Percentiles rank a stretch among this genome's conserved stretches.
These are phyloP conservation scores for Thunnus maccoyii DNA, from an alignment of 2,113 vertebrate genomes.

Conservation along the genomic window DNA sequence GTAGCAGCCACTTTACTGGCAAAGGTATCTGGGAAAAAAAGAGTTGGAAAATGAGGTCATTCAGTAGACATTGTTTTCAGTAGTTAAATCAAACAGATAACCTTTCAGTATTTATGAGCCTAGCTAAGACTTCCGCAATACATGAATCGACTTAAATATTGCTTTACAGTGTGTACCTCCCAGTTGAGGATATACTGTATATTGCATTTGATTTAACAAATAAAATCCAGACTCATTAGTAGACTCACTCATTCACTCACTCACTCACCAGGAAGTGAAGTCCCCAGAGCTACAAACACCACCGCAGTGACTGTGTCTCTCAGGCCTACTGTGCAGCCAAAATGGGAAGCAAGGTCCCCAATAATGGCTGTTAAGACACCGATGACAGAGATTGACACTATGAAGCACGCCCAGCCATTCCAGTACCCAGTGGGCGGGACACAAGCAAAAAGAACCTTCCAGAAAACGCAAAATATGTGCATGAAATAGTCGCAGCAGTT, in stretches of 20 bases:
- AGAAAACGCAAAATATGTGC: slow-evolving; percentile 93
- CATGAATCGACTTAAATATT: neutral
- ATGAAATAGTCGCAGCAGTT: slow-evolving; percentile 94
- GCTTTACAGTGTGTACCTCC: neutral
- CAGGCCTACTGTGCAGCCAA: slow-evolving; percentile 93
- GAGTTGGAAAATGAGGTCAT: neutral
- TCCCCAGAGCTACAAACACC: slow-evolving; percentile 94
- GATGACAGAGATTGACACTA: slow-evolving; percentile 89
- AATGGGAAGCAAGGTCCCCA: slow-evolving; percentile 94
- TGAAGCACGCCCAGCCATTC: slow-evolving; percentile 95
- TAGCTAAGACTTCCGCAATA: neutral
- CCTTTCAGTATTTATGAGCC: no score
- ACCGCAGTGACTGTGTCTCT: slow-evolving; percentile 93
- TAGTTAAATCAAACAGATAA: no score
- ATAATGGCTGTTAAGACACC: slow-evolving; percentile 92
- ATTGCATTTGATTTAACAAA: neutral
- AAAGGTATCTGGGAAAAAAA: slow-evolving; percentile 88
- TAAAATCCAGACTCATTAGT: neutral
- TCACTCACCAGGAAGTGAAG: slow-evolving; percentile 90
- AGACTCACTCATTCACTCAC: neutral
- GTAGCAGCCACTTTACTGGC: slow-evolving; percentile 94
- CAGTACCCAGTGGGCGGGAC: slow-evolving; percentile 92
- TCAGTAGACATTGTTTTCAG: neutral
- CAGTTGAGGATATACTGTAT: neutral
- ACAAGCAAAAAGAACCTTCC: slow-evolving; percentile 93